A percentile compares a stretch with the other conserved stretches of the same genome.
These are phyloP conservation scores for Echinarachnius parma DNA, from an alignment of 53 echinoderm and acorn worm genomes.

Conservation along the genomic window DNA sequence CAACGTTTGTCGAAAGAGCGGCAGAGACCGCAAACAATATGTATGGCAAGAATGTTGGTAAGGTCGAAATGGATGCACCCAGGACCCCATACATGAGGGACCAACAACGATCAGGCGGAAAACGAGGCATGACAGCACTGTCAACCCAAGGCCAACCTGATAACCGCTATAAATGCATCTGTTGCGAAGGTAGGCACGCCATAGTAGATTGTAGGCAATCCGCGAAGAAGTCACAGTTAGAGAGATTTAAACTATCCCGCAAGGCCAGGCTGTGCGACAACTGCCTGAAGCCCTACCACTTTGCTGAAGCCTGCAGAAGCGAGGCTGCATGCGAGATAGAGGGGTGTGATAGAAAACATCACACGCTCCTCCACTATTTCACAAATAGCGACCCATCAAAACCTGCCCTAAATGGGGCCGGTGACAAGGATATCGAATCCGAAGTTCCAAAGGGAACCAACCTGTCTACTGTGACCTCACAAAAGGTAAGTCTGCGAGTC, in stretches of 20 bases:
- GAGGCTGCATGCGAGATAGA: slow-evolving; percentile 30
- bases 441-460: background rate
- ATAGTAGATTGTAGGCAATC: slow-evolving; percentile 45
- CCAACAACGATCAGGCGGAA: too few species aligned
- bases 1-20: slow-evolving; percentile 53
- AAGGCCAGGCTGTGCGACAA: slow-evolving; percentile 59
- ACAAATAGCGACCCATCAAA: too few species aligned
- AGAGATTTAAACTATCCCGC: slow-evolving; percentile 41
- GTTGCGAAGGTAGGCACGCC: slow-evolving; percentile 38
- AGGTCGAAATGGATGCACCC: background rate
- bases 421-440: too few species aligned
- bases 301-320: slow-evolving; percentile 46
- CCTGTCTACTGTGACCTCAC: too few species aligned
- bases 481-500: slow-evolving; percentile 53
- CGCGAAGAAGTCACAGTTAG: slow-evolving; percentile 31
- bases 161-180: slow-evolving; percentile 18
- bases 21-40: slow-evolving; percentile 47
- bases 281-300: slow-evolving; percentile 52
- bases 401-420: too few species aligned
- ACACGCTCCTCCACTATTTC: slow-evolving; percentile 65
- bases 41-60: slow-evolving; percentile 41
- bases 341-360: slow-evolving; percentile 58
- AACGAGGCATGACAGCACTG: too few species aligned
- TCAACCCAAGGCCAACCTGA: background rate
- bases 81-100: too few species aligned